These are phyloP conservation scores for Platycheirus rosarum DNA, from an alignment of 2,888 invertebrate genomes.

Conservation along the genomic window DNA sequence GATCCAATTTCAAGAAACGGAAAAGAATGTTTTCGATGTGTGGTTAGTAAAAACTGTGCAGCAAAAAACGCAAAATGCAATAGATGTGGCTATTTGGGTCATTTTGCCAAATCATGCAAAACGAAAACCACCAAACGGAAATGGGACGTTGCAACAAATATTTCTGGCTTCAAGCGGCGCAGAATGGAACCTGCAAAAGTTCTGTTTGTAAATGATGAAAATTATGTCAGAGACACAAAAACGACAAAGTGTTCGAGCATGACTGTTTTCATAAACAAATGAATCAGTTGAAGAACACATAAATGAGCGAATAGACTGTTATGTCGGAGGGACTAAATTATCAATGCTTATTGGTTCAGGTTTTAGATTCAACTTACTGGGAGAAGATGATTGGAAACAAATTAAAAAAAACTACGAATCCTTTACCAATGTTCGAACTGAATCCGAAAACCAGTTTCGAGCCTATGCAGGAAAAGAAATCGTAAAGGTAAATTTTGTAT, in stretches of 20 bases:
- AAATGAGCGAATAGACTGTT: conserved; percentile 41
- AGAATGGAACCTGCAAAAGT: no score
- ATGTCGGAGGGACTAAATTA: conserved; percentile 33
- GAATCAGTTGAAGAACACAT: not conserved
- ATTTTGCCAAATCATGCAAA: no score
- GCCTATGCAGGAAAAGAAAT: conserved; percentile 47
- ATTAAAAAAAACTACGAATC: not conserved
- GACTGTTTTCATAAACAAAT: not conserved
- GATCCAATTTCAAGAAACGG: not conserved
- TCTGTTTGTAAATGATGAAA: no score
- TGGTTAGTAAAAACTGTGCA: no score
- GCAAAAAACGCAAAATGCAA: no score
- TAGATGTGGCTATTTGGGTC: no score
- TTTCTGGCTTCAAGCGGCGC: no score
- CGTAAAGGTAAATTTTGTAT: conserved; percentile 33
- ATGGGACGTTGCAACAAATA: no score
- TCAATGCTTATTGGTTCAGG: conserved; percentile 62
- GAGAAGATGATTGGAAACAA: conserved; percentile 50
- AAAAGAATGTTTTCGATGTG: no score
- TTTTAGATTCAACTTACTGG: conserved; percentile 43
- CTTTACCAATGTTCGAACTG: conserved; percentile 21
- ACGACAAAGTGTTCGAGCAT: not conserved
- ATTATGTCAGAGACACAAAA: no score
- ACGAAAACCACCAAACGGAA: no score
- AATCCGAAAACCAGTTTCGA: conserved; percentile 40